Conservation (phyloP, 2,888 invertebrate species). For the Gari tellinella region DNA sequence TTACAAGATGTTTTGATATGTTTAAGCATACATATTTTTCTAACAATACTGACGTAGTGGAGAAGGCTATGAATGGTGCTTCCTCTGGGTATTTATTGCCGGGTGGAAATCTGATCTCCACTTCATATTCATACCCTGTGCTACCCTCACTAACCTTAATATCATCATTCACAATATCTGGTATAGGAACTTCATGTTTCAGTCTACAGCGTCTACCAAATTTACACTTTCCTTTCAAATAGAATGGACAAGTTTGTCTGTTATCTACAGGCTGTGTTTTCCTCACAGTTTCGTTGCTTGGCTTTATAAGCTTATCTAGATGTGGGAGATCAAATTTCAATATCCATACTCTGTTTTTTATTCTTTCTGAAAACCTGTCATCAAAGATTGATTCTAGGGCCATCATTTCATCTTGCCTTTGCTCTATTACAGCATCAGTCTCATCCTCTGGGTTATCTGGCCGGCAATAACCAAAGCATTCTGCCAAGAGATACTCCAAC, state of each 20-base stretch:
- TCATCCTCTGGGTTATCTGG: conserved; percentile 14
- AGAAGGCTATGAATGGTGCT: conserved; percentile 77
- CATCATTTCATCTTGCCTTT: conserved; percentile 78
- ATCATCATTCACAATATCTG: conserved; percentile 18
- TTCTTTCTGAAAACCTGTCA: conserved; percentile 72
- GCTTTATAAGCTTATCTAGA: conserved; percentile 61
- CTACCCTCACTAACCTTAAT: conserved; percentile 21
- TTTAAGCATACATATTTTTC: conserved; percentile 72
- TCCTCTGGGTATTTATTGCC: conserved; percentile 78
- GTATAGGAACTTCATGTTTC: conserved; percentile 58
- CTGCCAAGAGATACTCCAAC: conserved; percentile 75
- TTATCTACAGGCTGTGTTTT: conserved; percentile 13
- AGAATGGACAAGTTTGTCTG: conserved; percentile 71
- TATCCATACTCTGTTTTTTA: conserved; percentile 76
- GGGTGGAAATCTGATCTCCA: conserved; percentile 78
- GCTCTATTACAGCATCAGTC: conserved; percentile 66
- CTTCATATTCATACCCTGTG: conserved; percentile 60
- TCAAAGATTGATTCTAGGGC: conserved; percentile 80
- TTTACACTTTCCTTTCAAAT: conserved; percentile 74
- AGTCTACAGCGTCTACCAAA: conserved; percentile 73
- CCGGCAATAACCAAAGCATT: conserved; percentile 68
- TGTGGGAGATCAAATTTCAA: conserved; percentile 69
- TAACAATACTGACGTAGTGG: conserved; percentile 66
- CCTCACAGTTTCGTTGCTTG: conserved; percentile 22
- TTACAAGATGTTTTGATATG: conserved; percentile 73